Evolutionary conservation across 1,140 invertebrate species (phyloP).

Genomic region (Andrena cerasifolii): DNA sequence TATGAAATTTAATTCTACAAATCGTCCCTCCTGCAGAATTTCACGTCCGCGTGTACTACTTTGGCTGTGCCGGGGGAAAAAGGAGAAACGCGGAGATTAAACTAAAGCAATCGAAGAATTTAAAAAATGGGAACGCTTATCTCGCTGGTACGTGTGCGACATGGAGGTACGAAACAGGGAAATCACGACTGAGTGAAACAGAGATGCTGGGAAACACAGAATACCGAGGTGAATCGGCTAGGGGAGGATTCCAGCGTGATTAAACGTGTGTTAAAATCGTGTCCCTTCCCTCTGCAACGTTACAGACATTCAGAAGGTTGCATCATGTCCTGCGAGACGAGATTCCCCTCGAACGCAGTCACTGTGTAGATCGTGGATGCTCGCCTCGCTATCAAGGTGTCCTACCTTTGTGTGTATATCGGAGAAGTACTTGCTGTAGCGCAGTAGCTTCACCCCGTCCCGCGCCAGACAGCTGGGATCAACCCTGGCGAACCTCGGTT

Average conservation of each 20-base stretch:
- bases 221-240: constrained; percentile 20
- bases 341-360: constrained; percentile 20
- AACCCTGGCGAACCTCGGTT: background rate
- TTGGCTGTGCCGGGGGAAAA: background rate
- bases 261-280: constrained; percentile 57
- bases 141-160: background rate
- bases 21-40: background rate
- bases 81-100: constrained; percentile 5
- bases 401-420: background rate
- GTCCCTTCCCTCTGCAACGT: constrained; percentile 24
- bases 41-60: background rate
- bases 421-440: background rate
- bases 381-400: constrained; percentile 23
- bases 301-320: constrained; percentile 9
- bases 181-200: constrained; percentile 7
- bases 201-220: constrained; percentile 7
- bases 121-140: background rate
- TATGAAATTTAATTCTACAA: constrained; percentile 24
- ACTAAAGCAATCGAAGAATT: constrained; percentile 5
- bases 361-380: constrained; percentile 12
- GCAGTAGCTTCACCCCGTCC: constrained; percentile 23
- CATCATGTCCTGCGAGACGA: constrained; percentile 24
- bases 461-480: constrained; percentile 11
- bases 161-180: background rate
- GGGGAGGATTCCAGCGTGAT: constrained; percentile 44